phyloP scores from a whole-genome alignment of 2,888 invertebrate species.

The Heliconius aoede region DNA sequence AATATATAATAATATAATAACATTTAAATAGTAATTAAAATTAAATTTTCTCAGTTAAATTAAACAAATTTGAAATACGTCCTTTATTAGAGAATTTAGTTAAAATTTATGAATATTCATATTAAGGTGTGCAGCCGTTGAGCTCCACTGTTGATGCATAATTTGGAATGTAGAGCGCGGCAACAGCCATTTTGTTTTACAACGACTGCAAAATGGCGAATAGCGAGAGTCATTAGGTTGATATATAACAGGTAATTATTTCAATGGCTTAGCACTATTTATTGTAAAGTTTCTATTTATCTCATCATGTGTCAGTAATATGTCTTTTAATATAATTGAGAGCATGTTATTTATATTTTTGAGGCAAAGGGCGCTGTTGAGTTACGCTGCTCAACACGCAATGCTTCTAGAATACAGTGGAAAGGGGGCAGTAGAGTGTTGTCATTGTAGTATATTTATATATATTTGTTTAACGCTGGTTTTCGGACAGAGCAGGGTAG shows the following conservation, averaged over 20 bases:
- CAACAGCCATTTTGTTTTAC: slow-evolving; percentile 33
- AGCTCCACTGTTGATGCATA: slow-evolving; percentile 33
- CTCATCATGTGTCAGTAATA: not conserved
- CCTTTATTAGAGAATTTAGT: slow-evolving; percentile 34
- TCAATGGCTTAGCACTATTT: slow-evolving; percentile 2
- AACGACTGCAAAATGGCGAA: slow-evolving; percentile 28
- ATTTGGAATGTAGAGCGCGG: slow-evolving; percentile 29
- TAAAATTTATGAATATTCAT: slow-evolving; percentile 40
- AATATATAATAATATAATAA: not conserved
- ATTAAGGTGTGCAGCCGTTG: slow-evolving; percentile 30
- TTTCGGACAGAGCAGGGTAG: too few species aligned
- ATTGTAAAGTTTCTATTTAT: not conserved
- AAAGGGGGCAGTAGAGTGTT: too few species aligned
- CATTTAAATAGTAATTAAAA: not conserved
- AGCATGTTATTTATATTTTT: not conserved
- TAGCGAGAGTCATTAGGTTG: slow-evolving; percentile 20
- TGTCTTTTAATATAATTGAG: not conserved
- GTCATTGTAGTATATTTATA: too few species aligned
- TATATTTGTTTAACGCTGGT: too few species aligned
- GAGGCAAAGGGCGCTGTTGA: too few species aligned
- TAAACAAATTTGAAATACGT: not conserved
- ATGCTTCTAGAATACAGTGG: too few species aligned
- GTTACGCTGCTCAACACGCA: too few species aligned
- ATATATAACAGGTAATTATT: slow-evolving; percentile 29
- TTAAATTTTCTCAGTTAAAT: not conserved